phyloP scores from a whole-genome alignment of 2,113 vertebrate genomes.

The Salvelinus fontinalis region DNA sequence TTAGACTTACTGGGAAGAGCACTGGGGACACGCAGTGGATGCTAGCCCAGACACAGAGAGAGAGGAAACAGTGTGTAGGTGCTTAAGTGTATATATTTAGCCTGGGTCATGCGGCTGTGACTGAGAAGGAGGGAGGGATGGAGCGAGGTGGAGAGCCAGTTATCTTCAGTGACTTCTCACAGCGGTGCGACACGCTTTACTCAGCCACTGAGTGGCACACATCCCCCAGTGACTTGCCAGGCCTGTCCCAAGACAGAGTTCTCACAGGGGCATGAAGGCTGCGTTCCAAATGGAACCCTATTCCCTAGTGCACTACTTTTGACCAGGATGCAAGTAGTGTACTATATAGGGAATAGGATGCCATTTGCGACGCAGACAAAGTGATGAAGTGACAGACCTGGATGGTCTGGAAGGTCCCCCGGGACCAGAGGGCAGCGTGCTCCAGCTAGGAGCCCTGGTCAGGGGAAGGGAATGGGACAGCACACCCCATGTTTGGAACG shows the following conservation, averaged over 20 bases:
- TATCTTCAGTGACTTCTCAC: constrained; percentile 46
- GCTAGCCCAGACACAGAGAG: background rate
- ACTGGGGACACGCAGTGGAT: constrained; percentile 25
- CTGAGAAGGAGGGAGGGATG: background rate
- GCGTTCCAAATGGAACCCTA: background rate
- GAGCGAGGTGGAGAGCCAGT: background rate
- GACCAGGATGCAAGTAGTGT: too few species aligned
- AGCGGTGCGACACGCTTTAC: constrained; percentile 55
- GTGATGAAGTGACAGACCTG: constrained; percentile 14
- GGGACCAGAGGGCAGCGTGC: constrained; percentile 49
- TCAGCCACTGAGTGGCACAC: constrained; percentile 61
- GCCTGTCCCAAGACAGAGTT: constrained; percentile 53
- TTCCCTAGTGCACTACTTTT: too few species aligned
- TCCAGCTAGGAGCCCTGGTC: constrained; percentile 33
- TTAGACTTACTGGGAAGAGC: constrained; percentile 6
- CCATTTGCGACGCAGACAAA: too few species aligned
- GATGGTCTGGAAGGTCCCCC: constrained; percentile 60
- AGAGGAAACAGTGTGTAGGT: constrained; percentile 45
- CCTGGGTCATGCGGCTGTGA: constrained; percentile 48
- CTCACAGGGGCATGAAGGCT: constrained; percentile 52
- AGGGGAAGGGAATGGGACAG: constrained; percentile 43
- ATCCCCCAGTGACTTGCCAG: constrained; percentile 57
- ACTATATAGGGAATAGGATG: too few species aligned
- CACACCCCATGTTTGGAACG: constrained; percentile 51
- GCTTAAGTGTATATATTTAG: constrained; percentile 60